Evolutionary conservation across 2,113 vertebrate species (phyloP).

Genomic region (Anser cygnoides): DNA sequence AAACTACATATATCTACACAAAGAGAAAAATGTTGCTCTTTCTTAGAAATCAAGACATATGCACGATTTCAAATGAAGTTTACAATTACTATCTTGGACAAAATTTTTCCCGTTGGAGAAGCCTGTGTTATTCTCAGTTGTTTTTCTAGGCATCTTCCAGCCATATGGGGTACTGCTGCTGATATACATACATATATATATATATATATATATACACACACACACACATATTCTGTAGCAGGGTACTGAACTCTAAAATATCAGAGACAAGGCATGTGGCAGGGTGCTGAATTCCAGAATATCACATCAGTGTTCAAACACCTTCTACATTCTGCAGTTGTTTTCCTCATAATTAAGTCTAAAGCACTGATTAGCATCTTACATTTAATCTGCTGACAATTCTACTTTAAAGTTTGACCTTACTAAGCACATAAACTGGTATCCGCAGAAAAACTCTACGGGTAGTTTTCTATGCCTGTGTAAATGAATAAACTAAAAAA

Average conservation of each 20-base stretch:
- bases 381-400: not conserved
- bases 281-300: not conserved
- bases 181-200: too few relatives aligned
- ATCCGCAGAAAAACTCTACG: not conserved
- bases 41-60: not conserved
- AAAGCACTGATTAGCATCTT: not conserved
- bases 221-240: not conserved
- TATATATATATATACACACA: not conserved
- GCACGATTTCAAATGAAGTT: not conserved
- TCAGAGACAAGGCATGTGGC: not conserved
- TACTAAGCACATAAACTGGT: not conserved
- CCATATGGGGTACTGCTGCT: fast-evolving
- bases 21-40: not conserved
- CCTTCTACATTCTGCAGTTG: not conserved
- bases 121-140: not conserved
- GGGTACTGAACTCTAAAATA: not conserved
- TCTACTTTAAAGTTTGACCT: not conserved
- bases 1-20: not conserved
- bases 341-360: not conserved
- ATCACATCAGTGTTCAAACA: not conserved
- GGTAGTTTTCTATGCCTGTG: not conserved
- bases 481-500: not conserved
- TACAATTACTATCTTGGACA: not conserved
- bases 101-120: not conserved
- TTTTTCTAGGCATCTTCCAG: not conserved